Conservation (phyloP, 2,888 invertebrate genomes). For the Sturmia bella region DNA sequence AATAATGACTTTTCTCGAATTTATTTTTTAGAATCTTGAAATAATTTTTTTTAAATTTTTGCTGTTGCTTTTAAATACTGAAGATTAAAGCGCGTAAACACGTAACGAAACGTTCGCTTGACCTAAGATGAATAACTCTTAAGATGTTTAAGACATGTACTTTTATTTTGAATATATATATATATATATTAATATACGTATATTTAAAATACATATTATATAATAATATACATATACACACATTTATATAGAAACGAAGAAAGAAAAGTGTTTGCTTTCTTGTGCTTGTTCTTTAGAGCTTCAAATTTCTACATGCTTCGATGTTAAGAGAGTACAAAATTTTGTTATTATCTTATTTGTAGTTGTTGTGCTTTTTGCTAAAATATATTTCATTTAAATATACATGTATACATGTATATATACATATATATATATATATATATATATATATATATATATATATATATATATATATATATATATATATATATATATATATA, state of each 20-base stretch:
- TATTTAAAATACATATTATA: slow-evolving; percentile 58
- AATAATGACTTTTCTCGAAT: slow-evolving; percentile 26
- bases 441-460: slow-evolving; percentile 5
- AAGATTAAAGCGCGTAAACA: slow-evolving; percentile 69
- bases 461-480: slow-evolving; percentile 30
- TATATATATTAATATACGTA: slow-evolving; percentile 48
- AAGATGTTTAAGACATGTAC: slow-evolving; percentile 78
- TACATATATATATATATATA: slow-evolving; percentile 49
- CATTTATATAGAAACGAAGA: slow-evolving; percentile 48
- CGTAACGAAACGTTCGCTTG: slow-evolving; percentile 72
- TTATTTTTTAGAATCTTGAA: slow-evolving; percentile 42
- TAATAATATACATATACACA: slow-evolving; percentile 32
- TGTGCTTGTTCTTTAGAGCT: slow-evolving; percentile 22
- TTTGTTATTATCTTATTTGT: neutral
- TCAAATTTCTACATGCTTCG: slow-evolving; percentile 47
- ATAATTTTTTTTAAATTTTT: slow-evolving; percentile 47
- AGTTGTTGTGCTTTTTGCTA: slow-evolving; percentile 37
- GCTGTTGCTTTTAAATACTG: slow-evolving; percentile 48
- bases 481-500: slow-evolving; percentile 19
- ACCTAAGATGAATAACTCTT: slow-evolving; percentile 79
- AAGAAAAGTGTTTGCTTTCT: slow-evolving; percentile 62
- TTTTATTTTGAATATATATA: slow-evolving; percentile 77
- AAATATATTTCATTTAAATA: slow-evolving; percentile 66
- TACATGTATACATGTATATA: slow-evolving; percentile 48
- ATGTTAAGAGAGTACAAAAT: slow-evolving; percentile 55